phyloP scores from a whole-genome alignment of 2,888 invertebrate genomes.

The Brachyptera risi region DNA sequence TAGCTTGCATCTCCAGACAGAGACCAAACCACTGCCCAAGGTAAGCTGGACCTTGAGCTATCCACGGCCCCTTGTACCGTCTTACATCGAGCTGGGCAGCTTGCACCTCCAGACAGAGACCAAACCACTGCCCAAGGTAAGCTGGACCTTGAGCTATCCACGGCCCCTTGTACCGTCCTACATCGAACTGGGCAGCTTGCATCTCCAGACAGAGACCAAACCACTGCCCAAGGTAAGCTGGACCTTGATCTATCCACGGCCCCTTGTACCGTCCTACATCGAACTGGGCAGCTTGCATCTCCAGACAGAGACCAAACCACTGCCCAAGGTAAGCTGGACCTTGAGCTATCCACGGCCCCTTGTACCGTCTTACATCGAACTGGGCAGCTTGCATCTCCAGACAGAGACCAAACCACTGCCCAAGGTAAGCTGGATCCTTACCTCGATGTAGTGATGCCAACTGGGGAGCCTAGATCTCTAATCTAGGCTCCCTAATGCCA shows the following conservation, averaged over 20 bases:
- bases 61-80: conserved; percentile 31
- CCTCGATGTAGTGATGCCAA: background rate
- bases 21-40: conserved; percentile 4
- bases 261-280: conserved; percentile 33
- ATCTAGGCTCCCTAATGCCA: background rate
- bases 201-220: background rate
- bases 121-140: conserved; percentile 9
- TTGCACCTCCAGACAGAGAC: conserved; percentile 1
- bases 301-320: background rate
- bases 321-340: conserved; percentile 12
- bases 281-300: conserved; percentile 25
- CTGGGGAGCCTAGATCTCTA: background rate
- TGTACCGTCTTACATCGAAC: background rate
- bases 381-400: background rate
- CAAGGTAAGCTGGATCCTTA: background rate
- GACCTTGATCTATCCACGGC: too few relatives aligned
- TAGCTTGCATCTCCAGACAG: background rate
- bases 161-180: conserved; percentile 31
- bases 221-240: conserved; percentile 10
- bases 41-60: too few relatives aligned
- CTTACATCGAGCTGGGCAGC: conserved; percentile 31
- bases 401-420: conserved; percentile 2
- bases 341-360: too few relatives aligned
- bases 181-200: conserved; percentile 29
- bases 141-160: too few relatives aligned